Percentiles rank a stretch among this genome's conserved stretches.
phyloP scores from a whole-genome alignment of 1,140 invertebrate genomes.

The Habropoda laboriosa region DNA sequence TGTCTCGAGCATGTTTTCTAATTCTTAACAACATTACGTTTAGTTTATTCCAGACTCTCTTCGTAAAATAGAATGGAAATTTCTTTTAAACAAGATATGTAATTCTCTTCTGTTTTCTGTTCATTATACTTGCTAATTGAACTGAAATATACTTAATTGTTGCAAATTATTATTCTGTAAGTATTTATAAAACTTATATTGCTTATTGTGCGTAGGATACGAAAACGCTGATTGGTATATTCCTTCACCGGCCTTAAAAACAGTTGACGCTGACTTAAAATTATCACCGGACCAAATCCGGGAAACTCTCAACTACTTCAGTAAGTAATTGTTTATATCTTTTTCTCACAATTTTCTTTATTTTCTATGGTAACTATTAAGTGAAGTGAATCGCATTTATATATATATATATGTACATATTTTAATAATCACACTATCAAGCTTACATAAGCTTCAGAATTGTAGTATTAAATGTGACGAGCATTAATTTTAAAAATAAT shows the following conservation, averaged over 20 bases:
- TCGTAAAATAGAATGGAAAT: too few relatives aligned
- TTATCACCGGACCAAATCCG: slow-evolving; percentile 96
- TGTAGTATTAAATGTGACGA: too few relatives aligned
- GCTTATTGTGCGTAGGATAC: slow-evolving; percentile 86
- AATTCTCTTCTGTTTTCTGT: too few relatives aligned
- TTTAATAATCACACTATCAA: too few relatives aligned
- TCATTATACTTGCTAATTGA: not conserved
- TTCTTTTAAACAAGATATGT: too few relatives aligned
- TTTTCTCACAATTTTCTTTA: not conserved
- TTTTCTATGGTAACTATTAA: not conserved
- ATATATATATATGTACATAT: too few relatives aligned
- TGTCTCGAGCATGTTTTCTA: not conserved
- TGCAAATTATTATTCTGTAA: not conserved
- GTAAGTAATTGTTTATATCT: slow-evolving; percentile 86
- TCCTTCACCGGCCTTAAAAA: slow-evolving; percentile 89
- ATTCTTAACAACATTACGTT: not conserved
- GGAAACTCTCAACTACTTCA: slow-evolving; percentile 98
- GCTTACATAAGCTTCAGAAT: too few relatives aligned
- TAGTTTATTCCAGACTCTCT: not conserved
- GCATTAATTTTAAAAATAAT: too few relatives aligned
- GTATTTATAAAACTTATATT: slow-evolving; percentile 11
- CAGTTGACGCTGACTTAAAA: slow-evolving; percentile 89
- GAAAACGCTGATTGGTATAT: slow-evolving; percentile 97
- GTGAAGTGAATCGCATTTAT: too few relatives aligned
- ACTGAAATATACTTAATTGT: not conserved